These are phyloP conservation scores for Pitta sordida DNA, from an alignment of 2,113 vertebrate species.

Conservation along the genomic window DNA sequence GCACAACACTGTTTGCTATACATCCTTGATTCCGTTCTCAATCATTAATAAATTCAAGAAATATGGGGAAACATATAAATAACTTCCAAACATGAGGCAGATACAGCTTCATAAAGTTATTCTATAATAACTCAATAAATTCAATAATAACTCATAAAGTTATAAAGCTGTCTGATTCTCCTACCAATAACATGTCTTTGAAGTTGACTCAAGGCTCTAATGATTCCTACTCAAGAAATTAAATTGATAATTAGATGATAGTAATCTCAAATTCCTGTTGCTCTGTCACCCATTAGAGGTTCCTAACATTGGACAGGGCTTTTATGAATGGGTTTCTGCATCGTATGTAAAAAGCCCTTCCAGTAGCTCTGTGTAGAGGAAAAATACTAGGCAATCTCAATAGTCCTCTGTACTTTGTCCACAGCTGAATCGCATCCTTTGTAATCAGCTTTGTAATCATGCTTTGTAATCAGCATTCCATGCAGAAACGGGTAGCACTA, in stretches of 20 bases:
- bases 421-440: not conserved
- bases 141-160: too few relatives aligned
- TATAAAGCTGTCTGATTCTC: conserved; percentile 9
- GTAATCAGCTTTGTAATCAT: fast-evolving
- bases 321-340: not conserved
- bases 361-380: not conserved
- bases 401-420: not conserved
- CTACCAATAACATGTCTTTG: not conserved
- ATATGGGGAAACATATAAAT: conserved; percentile 41
- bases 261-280: not conserved
- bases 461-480: not conserved
- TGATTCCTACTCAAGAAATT: not conserved
- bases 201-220: not conserved
- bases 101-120: too few relatives aligned
- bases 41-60: conserved; percentile 30
- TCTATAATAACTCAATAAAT: too few relatives aligned
- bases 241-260: not conserved
- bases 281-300: not conserved
- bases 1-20: not conserved
- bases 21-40: not conserved
- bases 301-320: not conserved
- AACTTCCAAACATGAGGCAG: conserved; percentile 5
- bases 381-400: not conserved
- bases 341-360: not conserved
- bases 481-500: not conserved